These are phyloP conservation scores for Meloidogyne floridensis DNA, from an alignment of 1,140 invertebrate species.

Conservation along the genomic window DNA sequence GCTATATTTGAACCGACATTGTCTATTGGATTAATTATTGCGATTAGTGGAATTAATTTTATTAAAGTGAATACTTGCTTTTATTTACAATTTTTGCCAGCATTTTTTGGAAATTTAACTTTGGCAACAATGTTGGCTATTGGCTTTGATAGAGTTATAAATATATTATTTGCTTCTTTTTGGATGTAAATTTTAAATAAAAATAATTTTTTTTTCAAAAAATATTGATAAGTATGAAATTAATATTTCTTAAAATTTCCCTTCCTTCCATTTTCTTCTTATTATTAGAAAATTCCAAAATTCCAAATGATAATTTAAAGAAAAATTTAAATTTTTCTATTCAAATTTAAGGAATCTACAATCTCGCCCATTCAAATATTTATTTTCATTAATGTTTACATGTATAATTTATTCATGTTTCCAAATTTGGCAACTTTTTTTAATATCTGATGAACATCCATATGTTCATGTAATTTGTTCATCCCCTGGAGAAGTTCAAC, in stretches of 20 bases:
- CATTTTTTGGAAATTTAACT: slow-evolving; percentile 17
- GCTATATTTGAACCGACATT: not conserved
- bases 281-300: too few species aligned
- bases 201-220: not conserved
- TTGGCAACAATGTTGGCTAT: slow-evolving; percentile 14
- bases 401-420: not conserved
- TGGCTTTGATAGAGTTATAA: slow-evolving; percentile 17
- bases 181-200: not conserved
- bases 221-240: not conserved
- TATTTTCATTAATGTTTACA: not conserved
- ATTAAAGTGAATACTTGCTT: slow-evolving; percentile 12
- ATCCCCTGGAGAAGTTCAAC: not conserved
- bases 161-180: slow-evolving; percentile 7
- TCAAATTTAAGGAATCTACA: not conserved
- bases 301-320: too few species aligned
- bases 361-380: not conserved
- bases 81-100: slow-evolving; percentile 24
- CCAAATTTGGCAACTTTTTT: not conserved
- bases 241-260: too few species aligned
- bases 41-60: slow-evolving; percentile 2
- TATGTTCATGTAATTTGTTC: not conserved
- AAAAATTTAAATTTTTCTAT: too few species aligned
- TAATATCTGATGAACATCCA: not conserved
- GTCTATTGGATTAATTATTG: not conserved
- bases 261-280: too few species aligned